A percentile compares a stretch with the other conserved stretches of the same genome.
Evolutionary conservation across 2,888 invertebrate genomes (phyloP).

Genomic region (Bembecia ichneumoniformis): DNA sequence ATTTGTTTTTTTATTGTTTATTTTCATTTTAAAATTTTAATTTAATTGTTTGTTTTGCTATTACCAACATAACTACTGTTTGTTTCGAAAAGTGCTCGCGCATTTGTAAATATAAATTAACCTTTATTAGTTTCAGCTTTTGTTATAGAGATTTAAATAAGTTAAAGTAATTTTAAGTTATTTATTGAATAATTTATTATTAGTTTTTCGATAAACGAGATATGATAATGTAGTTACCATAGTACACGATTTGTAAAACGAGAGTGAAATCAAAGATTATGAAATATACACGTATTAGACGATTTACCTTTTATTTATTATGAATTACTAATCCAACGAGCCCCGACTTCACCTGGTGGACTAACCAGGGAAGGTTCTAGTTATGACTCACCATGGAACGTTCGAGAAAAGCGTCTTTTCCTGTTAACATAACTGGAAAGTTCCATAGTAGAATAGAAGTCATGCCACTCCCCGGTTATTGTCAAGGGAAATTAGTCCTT

Average conservation of each 20-base stretch:
- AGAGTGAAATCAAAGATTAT: neutral
- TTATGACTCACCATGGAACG: no score
- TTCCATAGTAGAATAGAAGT: no score
- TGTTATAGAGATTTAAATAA: conserved; percentile 13
- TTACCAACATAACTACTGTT: conserved; percentile 5
- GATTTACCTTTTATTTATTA: conserved; percentile 13
- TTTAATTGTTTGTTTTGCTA: conserved; percentile 2
- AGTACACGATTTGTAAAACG: conserved; percentile 14
- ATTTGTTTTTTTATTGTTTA: neutral
- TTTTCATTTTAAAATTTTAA: neutral
- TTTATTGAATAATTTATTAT: conserved; percentile 21
- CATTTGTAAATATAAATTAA: conserved; percentile 42
- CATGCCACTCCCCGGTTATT: no score
- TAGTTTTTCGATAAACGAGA: neutral
- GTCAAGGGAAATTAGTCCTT: no score
- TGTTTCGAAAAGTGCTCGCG: conserved; percentile 25
- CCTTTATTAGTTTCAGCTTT: conserved; percentile 7
- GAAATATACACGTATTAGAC: neutral
- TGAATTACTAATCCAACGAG: neutral
- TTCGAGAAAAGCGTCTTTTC: no score
- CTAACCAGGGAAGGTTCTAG: no score
- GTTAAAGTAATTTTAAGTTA: conserved; percentile 19
- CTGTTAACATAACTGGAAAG: no score
- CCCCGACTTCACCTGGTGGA: no score
- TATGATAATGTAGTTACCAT: conserved; percentile 31